Conservation (phyloP, 2,797 vertebrate species). For the Hippoglossus hippoglossus region DNA sequence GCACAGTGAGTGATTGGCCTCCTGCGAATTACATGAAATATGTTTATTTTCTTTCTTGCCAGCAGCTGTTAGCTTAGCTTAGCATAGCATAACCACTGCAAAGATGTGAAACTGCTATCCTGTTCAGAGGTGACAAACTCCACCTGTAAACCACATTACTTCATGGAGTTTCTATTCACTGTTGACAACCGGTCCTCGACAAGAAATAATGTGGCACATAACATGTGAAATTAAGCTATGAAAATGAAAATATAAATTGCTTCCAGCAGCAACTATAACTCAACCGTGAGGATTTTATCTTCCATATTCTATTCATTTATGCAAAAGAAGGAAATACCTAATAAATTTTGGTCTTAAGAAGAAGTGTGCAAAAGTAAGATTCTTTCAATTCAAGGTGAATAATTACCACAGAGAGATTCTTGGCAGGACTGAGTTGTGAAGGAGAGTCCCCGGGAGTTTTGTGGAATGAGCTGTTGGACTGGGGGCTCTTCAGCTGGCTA, state of each 20-base stretch:
- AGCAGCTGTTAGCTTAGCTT: background rate
- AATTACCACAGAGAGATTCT: constrained; percentile 84
- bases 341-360: constrained; percentile 25
- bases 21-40: background rate
- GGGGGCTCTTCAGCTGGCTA: constrained; percentile 80
- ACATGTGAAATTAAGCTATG: background rate
- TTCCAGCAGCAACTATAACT: too few relatives aligned
- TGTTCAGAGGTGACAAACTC: background rate
- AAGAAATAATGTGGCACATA: background rate
- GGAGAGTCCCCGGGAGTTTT: constrained; percentile 84
- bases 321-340: constrained; percentile 27
- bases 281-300: too few relatives aligned
- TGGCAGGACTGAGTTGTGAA: constrained; percentile 85
- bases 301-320: background rate
- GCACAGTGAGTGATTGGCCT: constrained; percentile 8
- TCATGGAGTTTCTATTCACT: background rate
- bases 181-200: background rate
- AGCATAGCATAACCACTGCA: background rate
- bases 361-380: constrained; percentile 7
- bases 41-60: background rate
- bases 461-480: constrained; percentile 80
- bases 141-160: background rate
- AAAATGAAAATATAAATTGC: background rate
- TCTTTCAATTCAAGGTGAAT: constrained; percentile 56
- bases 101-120: background rate